phyloP scores from a whole-genome alignment of 2,113 vertebrate genomes.

The Labeo rohita region DNA sequence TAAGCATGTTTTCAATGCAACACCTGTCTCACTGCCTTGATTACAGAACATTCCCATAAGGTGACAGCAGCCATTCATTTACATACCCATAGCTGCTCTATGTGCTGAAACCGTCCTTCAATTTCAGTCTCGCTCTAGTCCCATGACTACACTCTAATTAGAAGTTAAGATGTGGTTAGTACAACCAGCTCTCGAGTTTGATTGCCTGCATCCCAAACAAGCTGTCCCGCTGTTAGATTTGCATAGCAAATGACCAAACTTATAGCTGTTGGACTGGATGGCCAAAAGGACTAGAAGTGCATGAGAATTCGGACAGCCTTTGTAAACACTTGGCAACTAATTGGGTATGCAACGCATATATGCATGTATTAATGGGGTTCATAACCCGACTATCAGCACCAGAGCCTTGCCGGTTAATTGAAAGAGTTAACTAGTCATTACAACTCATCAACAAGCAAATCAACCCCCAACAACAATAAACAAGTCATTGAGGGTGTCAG shows the following conservation, averaged over 20 bases:
- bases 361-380: background rate
- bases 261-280: background rate
- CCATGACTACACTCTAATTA: slow-evolving; percentile 5
- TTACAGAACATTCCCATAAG: slow-evolving; percentile 15
- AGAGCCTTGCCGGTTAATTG: background rate
- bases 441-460: slow-evolving; percentile 1
- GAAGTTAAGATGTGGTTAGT: slow-evolving; percentile 16
- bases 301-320: background rate
- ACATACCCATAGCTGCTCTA: background rate
- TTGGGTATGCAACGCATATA: too few species aligned
- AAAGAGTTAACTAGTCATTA: background rate
- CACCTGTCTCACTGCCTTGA: background rate
- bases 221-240: background rate
- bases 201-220: background rate
- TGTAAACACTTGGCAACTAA: background rate
- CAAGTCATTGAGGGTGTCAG: background rate
- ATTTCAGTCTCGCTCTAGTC: background rate
- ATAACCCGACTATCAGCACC: background rate
- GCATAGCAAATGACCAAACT: background rate
- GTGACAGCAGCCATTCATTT: slow-evolving; percentile 16
- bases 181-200: background rate
- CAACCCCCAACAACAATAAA: background rate
- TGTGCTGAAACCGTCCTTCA: background rate
- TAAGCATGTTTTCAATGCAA: slow-evolving; percentile 17
- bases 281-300: background rate